Evolutionary conservation across 1,140 invertebrate species (phyloP).

Genomic region (Drosophila subpulchrella): DNA sequence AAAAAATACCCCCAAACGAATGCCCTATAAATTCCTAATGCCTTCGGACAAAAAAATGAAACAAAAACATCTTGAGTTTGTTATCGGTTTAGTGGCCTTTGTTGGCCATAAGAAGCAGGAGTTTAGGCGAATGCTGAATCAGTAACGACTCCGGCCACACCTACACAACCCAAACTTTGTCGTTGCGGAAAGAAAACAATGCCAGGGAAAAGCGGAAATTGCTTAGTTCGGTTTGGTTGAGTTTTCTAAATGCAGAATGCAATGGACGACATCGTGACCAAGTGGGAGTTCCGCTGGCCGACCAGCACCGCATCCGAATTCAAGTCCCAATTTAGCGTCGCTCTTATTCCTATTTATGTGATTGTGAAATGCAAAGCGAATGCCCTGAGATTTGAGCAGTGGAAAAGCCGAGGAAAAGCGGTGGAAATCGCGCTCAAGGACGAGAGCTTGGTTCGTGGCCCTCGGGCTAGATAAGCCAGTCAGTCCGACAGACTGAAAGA

Average conservation of each 20-base stretch:
- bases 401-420: constrained; percentile 11
- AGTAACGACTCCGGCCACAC: constrained; percentile 39
- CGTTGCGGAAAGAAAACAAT: constrained; percentile 39
- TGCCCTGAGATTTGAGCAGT: constrained; percentile 41
- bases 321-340: constrained; percentile 50
- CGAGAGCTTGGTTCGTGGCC: constrained; percentile 8
- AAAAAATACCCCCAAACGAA: constrained; percentile 33
- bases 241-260: constrained; percentile 13
- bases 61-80: constrained; percentile 37
- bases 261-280: constrained; percentile 2
- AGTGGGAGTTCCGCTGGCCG: background rate
- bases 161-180: constrained; percentile 22
- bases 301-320: constrained; percentile 12
- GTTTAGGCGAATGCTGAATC: constrained; percentile 38
- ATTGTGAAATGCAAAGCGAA: constrained; percentile 74
- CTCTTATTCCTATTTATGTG: constrained; percentile 72
- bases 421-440: constrained; percentile 19
- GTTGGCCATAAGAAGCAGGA: constrained; percentile 39
- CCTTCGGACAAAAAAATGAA: background rate
- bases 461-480: constrained; percentile 60
- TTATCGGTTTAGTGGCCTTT: constrained; percentile 45
- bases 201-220: constrained; percentile 45
- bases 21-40: constrained; percentile 45
- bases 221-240: constrained; percentile 3
- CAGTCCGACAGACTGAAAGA: constrained; percentile 7